A percentile compares a stretch with the other conserved stretches of the same genome.
Evolutionary conservation across 30 jellyfish, hydroid and myxozoan genomes (phyloP).

Genomic region (Aurelia aurita): DNA sequence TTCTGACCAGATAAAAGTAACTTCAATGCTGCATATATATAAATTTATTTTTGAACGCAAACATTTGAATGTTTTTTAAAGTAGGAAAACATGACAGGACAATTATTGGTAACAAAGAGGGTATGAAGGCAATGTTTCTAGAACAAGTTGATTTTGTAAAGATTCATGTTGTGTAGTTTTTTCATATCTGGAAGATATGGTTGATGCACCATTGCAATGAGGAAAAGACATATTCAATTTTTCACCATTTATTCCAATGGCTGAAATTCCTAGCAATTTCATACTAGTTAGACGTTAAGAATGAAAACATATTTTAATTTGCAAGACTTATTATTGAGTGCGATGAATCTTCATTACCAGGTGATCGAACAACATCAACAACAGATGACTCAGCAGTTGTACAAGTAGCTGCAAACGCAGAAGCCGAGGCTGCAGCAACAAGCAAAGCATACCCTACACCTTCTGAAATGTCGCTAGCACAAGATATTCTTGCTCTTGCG

Average conservation of each 20-base stretch:
- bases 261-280: neutral
- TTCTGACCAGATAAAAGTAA: too few species aligned
- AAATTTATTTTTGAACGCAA: too few species aligned
- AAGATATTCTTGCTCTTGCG: slow-evolving; percentile 81
- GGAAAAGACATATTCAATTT: too few species aligned
- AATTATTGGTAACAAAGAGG: too few species aligned
- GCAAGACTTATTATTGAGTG: neutral
- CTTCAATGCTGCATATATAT: too few species aligned
- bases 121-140: too few species aligned
- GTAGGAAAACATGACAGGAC: too few species aligned
- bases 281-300: neutral
- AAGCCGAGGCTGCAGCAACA: slow-evolving; percentile 72
- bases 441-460: slow-evolving; percentile 68
- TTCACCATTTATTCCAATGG: too few species aligned
- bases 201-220: too few species aligned
- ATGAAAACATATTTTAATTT: neutral
- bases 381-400: slow-evolving; percentile 60
- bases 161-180: too few species aligned
- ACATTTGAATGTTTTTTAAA: neutral
- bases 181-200: too few species aligned
- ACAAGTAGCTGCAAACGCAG: slow-evolving; percentile 54
- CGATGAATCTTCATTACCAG: neutral
- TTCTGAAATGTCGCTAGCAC: slow-evolving; percentile 84
- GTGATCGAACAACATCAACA: slow-evolving; percentile 26
- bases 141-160: too few species aligned